Evolutionary conservation across 2,113 vertebrate species (phyloP), one percentile per base, ranked within the genome.

Genomic region (Irena cyanogastra): DNA sequence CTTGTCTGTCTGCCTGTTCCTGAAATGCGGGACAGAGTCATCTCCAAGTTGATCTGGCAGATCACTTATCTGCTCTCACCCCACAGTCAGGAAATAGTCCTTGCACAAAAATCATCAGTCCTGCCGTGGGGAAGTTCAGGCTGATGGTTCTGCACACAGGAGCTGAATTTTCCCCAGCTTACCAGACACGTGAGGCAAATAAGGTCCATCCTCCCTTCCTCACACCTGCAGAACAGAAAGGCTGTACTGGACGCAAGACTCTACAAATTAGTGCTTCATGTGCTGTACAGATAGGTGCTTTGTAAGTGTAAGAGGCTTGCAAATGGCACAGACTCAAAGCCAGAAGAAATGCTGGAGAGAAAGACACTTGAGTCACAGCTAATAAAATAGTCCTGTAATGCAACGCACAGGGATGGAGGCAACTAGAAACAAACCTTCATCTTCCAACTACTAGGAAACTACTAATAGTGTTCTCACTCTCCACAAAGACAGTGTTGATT

Each of bases 121-220:
- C 41, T 56, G 6, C 33, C 0, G 0, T 3, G 13, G 68, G 30
- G 18, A 82, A 28, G 6, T 15, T 54, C 2, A 16, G 14, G 69
- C 9, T 2, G 9, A 24, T 31, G 24, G 16, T 22, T 74, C 50
- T 78, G 50, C 35, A 16, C 8, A 10, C 7, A 23, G 14, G 10
- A 70, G 13, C 35, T 16, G 22, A 44, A 11, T 64, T 90, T 61
- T 8, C 47, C 47, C 11, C 41, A 57, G 15, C 1, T 69, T 63
- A 47, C 19, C 17, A n/a, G 44, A 74, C 1, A 4, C 0, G 0
- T 10, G 23, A 72, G 10, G 11, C 37, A 15, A 15, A 60, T 64
- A 20, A 60, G 13, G 61, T 85, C 18, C 3, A 0, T 69, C 20
- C 13, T 79, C 10, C 35, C 20, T 13, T 63, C 45, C 30, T 72